Base-by-base conservation (phyloP, 2,797 vertebrate genomes). In the Enteromius paludinosus region DNA sequence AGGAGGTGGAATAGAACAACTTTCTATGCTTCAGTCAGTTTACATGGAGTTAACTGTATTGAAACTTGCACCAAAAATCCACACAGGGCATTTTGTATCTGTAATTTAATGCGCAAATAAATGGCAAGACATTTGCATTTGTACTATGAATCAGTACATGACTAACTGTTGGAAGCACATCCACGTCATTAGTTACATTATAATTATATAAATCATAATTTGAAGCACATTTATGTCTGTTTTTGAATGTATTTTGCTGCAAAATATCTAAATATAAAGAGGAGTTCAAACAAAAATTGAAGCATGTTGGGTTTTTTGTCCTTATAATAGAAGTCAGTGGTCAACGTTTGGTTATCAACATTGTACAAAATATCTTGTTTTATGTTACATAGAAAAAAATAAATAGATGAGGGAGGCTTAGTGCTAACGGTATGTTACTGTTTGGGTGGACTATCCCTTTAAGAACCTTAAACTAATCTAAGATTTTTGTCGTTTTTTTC, bases 81-180 rank as follows among this genome's bases (percentile, higher is more conserved):
- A 38, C 12, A 14, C 12, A 9, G 49, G 49, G 56, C 20, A 74
- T 74, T 38, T 56, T 38, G 20, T 17, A 56, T 74, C 12, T 56
- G 33, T 56, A 56, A 74, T 56, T 56, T 38, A 74, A 56, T 38
- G 49, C 0, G 30, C 20, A 56, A 74, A 74, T 38, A 56, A 73
- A 56, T 73, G 71, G 20, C 49, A 38, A 73, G 49, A 35, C 71
- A 56, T 74, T 74, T 74, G 71, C 33, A 25, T 74, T 74, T 56
- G 30, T 38, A 3, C 49, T 56, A 38, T 74, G 49, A 74, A 56
- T 74, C 33, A 74, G 33, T 56, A 23, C 33, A 56, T 74, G 33
- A 38, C 71, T 74, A 38, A 74, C 52, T 56, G 20, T 23, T 74
- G 49, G 38, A 56, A 56, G 49, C 5, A 56, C 49, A 38, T 56